Percentiles rank a stretch among this genome's conserved stretches.
Evolutionary conservation across 2,888 invertebrate genomes (phyloP).

Genomic region (Mantis religiosa): DNA sequence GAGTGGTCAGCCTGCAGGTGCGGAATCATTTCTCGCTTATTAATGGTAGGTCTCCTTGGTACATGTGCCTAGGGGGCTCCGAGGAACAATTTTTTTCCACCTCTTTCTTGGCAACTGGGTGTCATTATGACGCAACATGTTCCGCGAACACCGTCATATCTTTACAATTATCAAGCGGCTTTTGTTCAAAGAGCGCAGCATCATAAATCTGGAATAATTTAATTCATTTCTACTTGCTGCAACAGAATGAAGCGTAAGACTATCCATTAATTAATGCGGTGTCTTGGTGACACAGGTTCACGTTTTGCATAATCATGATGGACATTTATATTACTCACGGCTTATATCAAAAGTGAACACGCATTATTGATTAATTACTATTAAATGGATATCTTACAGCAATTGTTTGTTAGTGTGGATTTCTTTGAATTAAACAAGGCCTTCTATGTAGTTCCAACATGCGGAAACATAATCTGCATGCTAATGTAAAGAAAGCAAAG

Average conservation of each 20-base stretch:
- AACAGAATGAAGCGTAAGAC: background rate
- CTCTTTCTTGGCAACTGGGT: background rate
- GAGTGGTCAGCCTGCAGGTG: background rate
- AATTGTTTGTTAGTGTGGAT: too few relatives aligned
- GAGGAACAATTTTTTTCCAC: background rate
- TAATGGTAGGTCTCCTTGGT: background rate
- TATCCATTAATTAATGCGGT: too few relatives aligned
- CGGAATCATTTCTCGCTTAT: background rate
- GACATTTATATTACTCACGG: too few relatives aligned
- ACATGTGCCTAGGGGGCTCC: background rate
- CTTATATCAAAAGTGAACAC: too few relatives aligned
- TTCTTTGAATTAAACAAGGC: too few relatives aligned
- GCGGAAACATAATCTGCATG: too few relatives aligned
- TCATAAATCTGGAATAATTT: background rate
- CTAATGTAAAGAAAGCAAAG: too few relatives aligned
- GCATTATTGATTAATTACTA: too few relatives aligned
- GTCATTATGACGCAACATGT: background rate
- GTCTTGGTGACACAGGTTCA: too few relatives aligned
- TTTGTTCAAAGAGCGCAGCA: background rate
- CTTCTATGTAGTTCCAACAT: too few relatives aligned
- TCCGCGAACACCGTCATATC: background rate
- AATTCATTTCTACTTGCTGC: background rate
- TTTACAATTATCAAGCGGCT: background rate
- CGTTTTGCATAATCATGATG: too few relatives aligned
- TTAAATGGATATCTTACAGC: too few relatives aligned